phyloP scores from a whole-genome alignment of 92 coral and sea anemone genomes.

The Umimayanthus kanabou region DNA sequence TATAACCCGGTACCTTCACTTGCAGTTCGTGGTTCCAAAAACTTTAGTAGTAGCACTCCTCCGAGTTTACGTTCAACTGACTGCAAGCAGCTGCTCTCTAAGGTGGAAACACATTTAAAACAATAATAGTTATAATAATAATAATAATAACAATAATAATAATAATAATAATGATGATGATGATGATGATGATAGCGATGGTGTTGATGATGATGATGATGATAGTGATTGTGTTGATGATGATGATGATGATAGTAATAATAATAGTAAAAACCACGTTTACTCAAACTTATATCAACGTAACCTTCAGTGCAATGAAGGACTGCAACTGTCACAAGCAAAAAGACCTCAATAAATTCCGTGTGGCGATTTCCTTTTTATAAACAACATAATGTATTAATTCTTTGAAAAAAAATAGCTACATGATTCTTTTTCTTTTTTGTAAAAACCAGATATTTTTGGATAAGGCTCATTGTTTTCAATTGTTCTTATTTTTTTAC shows the following conservation, averaged over 20 bases:
- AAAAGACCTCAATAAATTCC: too few relatives aligned
- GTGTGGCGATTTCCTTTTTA: too few relatives aligned
- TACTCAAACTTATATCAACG: not conserved
- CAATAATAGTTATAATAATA: not conserved
- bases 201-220: not conserved
- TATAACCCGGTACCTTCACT: not conserved
- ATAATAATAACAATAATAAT: not conserved
- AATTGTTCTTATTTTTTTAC: too few relatives aligned
- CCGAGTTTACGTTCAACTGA: conserved; percentile 62
- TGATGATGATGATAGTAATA: not conserved
- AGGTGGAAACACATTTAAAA: not conserved
- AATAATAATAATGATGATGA: not conserved
- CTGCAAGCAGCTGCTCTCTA: conserved; percentile 31
- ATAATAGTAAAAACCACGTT: not conserved
- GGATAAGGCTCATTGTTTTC: too few relatives aligned
- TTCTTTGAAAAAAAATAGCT: too few relatives aligned
- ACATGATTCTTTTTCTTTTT: too few relatives aligned
- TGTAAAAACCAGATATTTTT: too few relatives aligned
- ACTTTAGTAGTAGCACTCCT: conserved; percentile 65
- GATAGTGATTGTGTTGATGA: too few relatives aligned
- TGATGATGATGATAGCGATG: not conserved
- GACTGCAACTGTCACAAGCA: too few relatives aligned
- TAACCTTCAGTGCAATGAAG: not conserved
- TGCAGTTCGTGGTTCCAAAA: not conserved
- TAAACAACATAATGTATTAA: too few relatives aligned